These are phyloP conservation scores for Diadema setosum DNA, from an alignment of 35 echinoderm and acorn worm species.

Conservation along the genomic window DNA sequence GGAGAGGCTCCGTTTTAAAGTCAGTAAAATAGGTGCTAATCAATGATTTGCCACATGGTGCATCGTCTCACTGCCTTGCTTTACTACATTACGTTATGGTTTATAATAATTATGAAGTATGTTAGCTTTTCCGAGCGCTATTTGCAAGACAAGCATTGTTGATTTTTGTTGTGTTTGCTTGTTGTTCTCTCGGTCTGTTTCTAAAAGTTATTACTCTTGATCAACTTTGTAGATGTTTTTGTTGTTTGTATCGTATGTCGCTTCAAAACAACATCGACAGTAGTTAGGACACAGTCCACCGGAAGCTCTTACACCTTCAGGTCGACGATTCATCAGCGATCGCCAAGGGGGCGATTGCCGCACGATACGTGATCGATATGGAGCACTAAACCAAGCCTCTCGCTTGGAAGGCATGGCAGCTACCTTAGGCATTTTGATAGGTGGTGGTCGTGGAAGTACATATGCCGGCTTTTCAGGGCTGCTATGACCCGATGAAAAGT, in stretches of 20 bases:
- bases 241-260: neutral
- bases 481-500: neutral
- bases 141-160: neutral
- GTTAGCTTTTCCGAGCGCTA: neutral
- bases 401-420: neutral
- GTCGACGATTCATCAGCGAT: constrained; percentile 42
- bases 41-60: neutral
- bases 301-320: constrained; percentile 15
- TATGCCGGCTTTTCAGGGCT: neutral
- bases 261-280: constrained; percentile 40
- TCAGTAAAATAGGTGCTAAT: too few relatives aligned
- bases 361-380: constrained; percentile 8
- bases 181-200: neutral
- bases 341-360: constrained; percentile 44
- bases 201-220: neutral
- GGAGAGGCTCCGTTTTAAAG: too few relatives aligned
- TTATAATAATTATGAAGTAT: neutral
- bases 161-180: neutral
- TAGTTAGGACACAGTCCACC: constrained; percentile 27
- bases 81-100: neutral
- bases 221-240: constrained; percentile 21
- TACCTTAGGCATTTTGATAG: neutral
- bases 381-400: constrained; percentile 37
- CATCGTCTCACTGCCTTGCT: neutral
- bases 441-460: neutral